Evolutionary conservation across 2,888 invertebrate genomes (phyloP), one percentile per base, ranked within the genome.

Genomic region (Allacma fusca): DNA sequence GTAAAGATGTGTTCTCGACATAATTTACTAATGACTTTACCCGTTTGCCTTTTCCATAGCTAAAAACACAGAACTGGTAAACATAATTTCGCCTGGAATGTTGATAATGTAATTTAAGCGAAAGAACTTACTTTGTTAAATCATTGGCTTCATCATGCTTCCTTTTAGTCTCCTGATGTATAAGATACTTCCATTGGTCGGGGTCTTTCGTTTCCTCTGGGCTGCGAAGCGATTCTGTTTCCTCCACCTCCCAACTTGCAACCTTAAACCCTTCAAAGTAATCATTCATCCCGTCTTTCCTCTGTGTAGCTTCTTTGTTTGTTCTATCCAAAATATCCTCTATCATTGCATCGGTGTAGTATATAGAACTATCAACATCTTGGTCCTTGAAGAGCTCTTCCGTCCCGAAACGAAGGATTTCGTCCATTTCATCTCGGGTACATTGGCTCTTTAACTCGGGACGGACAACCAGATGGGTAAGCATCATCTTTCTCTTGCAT

Each of bases 401-500:
- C 2, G 90, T 90, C 70, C 90, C 90, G 86, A 90, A 90, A 83
- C 88, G 87, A 62, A 90, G 86, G 82, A 90, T 90, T 84, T 91
- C 90, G 84, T 91, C 90, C 76, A 90, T 85, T 83, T 91, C 90
- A 82, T 89, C 88, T 85, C 90, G 50, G 89, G 87, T 89, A 91
- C 89, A 62, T 78, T 81, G 62, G 88, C 85, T 78, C 87, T 87
- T 85, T 89, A 86, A 87, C 88, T 85, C 62, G 88, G 88, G 87
- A 26, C 88, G 85, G 12, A 88, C 88, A 29, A 88, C 90, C 83
- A 90, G 85, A 85, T 91, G 90, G 62, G 90, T 91, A 84, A 90
- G 85, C 88, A 91, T 88, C 90, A 90, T 90, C 86, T 90, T 90
- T 85, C 89, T 88, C 86, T 90, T 91, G 59, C 90, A 90, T 34